Base-by-base conservation (phyloP, 2,797 vertebrate species). In the Sebastes baramenuke region DNA sequence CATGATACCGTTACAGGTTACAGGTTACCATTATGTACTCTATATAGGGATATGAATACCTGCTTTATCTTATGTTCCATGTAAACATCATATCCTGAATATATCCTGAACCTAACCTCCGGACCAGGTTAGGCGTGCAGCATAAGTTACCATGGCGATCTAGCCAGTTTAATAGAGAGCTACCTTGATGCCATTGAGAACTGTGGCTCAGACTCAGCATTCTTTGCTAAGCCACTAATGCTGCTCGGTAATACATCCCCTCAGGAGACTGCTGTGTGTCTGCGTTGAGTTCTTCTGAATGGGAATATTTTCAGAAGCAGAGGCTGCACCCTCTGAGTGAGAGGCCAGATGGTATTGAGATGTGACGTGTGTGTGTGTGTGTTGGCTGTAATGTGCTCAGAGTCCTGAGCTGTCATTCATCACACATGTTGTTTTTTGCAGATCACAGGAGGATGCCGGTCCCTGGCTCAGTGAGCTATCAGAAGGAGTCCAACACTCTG, bases 391-490 rank as follows among this genome's bases (percentile, higher is more conserved):
- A 22, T 36, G 8, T 9, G 18, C 8, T 8, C 20, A 27, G 42
- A 12, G 5, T 38, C 9, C 49, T 62, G 20, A 59, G 18, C 14
- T 58, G 30, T 36, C 10, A 5, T 54, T 13, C 67, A 14, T 77
- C 11, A 2, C 30, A 1, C 18, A 18, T 76, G 20, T 46, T 85
- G 49, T 42, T 42, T 42, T 80, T 80, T 75, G 22, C 86, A 94
- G 94, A 89, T 84, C 62, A 75, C 71, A 81, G 75, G 36, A 74
- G 49, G 58, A 72, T 52, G 32, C 69, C 88, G 42, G 72, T 91
- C 56, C 97, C 98, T 10, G 98, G 98, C 22, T 96, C 96, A 1
- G 61, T 99, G 0, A 77, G 87, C 1, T 99, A 95, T 84, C 95
- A 96, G 79, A 97, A 95, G 90, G 91, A 84, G 22, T 95, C 95